Percentiles rank a stretch among this genome's conserved stretches.
Evolutionary conservation across 2,113 vertebrate species (phyloP).

Genomic region (Bubo bubo): DNA sequence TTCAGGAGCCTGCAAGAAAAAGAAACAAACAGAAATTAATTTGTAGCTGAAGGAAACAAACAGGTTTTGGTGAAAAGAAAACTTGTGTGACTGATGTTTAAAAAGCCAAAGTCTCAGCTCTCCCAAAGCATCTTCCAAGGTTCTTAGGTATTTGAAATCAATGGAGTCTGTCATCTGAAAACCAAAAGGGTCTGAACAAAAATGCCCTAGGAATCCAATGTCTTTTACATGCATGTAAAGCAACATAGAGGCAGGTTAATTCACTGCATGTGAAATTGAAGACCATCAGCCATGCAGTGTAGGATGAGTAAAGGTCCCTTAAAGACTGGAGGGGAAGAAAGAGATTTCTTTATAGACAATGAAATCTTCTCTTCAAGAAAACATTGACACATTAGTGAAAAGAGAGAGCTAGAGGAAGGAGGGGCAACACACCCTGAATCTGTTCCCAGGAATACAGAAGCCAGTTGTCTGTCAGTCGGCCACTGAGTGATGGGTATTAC

Average conservation of each 20-base stretch:
- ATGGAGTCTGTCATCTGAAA: background rate
- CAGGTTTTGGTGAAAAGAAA: background rate
- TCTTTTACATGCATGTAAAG: background rate
- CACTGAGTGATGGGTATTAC: background rate
- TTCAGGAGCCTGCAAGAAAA: background rate
- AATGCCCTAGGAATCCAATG: background rate
- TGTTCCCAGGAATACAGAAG: background rate
- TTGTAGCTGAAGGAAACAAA: background rate
- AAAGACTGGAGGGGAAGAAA: background rate
- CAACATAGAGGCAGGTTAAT: background rate
- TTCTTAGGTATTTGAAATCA: background rate
- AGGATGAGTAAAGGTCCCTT: background rate
- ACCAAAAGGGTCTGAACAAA: background rate
- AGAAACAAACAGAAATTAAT: background rate
- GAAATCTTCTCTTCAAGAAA: background rate
- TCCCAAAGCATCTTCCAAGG: background rate
- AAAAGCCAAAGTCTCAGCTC: background rate
- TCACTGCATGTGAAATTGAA: background rate
- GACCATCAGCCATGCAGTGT: background rate
- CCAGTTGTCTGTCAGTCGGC: background rate
- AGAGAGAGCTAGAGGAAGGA: background rate
- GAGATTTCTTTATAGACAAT: background rate
- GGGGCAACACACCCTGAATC: background rate
- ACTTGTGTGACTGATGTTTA: background rate
- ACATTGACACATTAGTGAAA: background rate